Evolutionary conservation across 2,113 vertebrate genomes (phyloP).

Genomic region (Polyodon spathula): DNA sequence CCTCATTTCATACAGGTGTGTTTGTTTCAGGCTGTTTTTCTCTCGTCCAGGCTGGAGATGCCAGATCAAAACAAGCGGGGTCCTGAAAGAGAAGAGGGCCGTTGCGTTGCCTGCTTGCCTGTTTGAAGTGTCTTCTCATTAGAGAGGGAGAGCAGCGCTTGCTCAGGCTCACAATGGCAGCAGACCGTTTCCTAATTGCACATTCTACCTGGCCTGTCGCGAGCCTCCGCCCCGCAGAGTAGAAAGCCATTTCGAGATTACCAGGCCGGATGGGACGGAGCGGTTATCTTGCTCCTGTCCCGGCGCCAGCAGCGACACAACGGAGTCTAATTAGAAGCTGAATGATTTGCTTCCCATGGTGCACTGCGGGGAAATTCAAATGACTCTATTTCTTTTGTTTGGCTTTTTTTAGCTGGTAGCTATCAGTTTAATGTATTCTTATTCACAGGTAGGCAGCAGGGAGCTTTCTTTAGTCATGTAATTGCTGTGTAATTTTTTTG

Average conservation of each 20-base stretch:
- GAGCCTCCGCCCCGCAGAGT: slow-evolving; percentile 55
- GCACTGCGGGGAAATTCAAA: slow-evolving; percentile 72
- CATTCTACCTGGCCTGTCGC: no score
- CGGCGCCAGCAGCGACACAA: slow-evolving; percentile 62
- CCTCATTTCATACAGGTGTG: no score
- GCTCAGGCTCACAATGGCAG: no score
- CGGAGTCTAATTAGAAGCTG: slow-evolving; percentile 74
- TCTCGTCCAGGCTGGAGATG: no score
- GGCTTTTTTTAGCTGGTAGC: slow-evolving; percentile 36
- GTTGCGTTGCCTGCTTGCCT: no score
- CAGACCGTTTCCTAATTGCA: no score
- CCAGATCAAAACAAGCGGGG: no score
- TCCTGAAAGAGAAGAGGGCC: no score
- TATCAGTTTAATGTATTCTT: slow-evolving; percentile 64
- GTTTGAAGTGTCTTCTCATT: no score
- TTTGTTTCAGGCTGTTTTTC: no score
- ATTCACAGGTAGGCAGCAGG: slow-evolving; percentile 66
- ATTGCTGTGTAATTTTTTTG: slow-evolving; percentile 71
- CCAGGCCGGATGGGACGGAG: slow-evolving; percentile 53
- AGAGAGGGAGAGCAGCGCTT: no score
- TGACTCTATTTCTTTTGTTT: slow-evolving; percentile 53
- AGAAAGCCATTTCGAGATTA: slow-evolving; percentile 60
- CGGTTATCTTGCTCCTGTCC: slow-evolving; percentile 64
- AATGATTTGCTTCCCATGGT: slow-evolving; percentile 77
- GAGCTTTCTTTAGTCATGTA: slow-evolving; percentile 66